Percentiles rank a stretch among this genome's conserved stretches.
Conservation (phyloP, 1,140 invertebrate genomes). For the Zelostemma sp. region DNA sequence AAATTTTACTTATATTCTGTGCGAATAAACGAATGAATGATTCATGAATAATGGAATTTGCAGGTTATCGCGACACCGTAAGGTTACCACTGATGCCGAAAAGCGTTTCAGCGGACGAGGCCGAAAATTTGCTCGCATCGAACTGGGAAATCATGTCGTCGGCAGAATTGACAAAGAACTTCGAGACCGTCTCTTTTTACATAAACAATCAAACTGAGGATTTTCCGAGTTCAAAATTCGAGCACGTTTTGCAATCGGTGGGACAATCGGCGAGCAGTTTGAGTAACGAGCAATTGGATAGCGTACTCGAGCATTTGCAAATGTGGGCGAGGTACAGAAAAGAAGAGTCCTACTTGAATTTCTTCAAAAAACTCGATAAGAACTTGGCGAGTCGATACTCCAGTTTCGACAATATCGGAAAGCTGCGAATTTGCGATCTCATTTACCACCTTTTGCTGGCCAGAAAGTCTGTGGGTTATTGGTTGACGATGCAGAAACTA, state of each 20-base stretch:
- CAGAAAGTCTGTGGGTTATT: conserved; percentile 64
- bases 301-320: conserved; percentile 32
- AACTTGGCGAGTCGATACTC: conserved; percentile 65
- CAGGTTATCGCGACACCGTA: not conserved
- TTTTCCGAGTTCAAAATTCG: conserved; percentile 59
- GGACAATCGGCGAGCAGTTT: conserved; percentile 49
- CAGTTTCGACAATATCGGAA: conserved; percentile 58
- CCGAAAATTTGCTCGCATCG: conserved; percentile 42
- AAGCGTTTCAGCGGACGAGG: conserved; percentile 38
- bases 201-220: conserved; percentile 55
- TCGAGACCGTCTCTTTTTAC: conserved; percentile 60
- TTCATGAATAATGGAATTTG: too few species aligned
- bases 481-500: conserved; percentile 65
- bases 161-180: conserved; percentile 55
- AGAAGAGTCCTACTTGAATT: not conserved
- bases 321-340: conserved; percentile 10
- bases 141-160: conserved; percentile 55
- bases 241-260: conserved; percentile 62
- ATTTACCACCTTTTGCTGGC: conserved; percentile 67
- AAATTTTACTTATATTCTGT: too few species aligned
- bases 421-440: conserved; percentile 69
- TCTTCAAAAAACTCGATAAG: conserved; percentile 72
- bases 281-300: conserved; percentile 17
- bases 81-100: not conserved
- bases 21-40: too few species aligned